Percentiles rank a stretch among this genome's conserved stretches.
These are phyloP conservation scores for Andrena cerasifolii DNA, from an alignment of 1,140 invertebrate genomes.

Conservation along the genomic window DNA sequence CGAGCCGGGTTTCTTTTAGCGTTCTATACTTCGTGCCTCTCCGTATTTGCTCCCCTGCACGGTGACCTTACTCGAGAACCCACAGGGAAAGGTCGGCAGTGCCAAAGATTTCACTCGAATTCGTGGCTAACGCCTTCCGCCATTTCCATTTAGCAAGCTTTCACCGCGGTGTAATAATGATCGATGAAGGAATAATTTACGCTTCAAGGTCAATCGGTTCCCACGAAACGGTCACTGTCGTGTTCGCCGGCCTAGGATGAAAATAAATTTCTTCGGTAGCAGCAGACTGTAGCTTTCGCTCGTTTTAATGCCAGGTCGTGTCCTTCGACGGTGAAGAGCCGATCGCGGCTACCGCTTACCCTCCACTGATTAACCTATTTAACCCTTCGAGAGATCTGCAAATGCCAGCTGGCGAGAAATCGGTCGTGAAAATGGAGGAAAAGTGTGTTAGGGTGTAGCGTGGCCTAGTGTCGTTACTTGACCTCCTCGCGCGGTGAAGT, in stretches of 20 bases:
- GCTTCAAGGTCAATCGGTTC: constrained; percentile 24
- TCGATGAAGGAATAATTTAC: background rate
- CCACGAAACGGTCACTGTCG: constrained; percentile 7
- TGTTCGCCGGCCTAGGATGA: constrained; percentile 9
- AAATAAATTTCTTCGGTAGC: constrained; percentile 28
- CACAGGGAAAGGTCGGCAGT: background rate
- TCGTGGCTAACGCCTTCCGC: background rate
- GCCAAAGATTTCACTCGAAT: constrained; percentile 12
- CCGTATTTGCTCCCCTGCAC: background rate
- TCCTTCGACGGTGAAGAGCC: constrained; percentile 29
- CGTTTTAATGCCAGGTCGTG: constrained; percentile 39
- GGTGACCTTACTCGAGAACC: background rate
- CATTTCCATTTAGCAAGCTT: background rate
- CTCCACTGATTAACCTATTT: constrained; percentile 50
- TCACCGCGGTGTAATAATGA: background rate
- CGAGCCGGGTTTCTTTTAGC: no score
- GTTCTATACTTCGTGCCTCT: no score
- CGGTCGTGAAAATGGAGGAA: background rate
- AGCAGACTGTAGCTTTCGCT: constrained; percentile 54
- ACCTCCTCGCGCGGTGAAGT: no score
- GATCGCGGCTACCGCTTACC: constrained; percentile 15
- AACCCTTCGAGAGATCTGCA: constrained; percentile 21
- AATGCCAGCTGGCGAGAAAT: constrained; percentile 10
- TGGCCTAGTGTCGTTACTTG: background rate
- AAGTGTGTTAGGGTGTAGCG: background rate